Conservation (phyloP, 2,888 invertebrate species). For the Xestia sexstrigata region DNA sequence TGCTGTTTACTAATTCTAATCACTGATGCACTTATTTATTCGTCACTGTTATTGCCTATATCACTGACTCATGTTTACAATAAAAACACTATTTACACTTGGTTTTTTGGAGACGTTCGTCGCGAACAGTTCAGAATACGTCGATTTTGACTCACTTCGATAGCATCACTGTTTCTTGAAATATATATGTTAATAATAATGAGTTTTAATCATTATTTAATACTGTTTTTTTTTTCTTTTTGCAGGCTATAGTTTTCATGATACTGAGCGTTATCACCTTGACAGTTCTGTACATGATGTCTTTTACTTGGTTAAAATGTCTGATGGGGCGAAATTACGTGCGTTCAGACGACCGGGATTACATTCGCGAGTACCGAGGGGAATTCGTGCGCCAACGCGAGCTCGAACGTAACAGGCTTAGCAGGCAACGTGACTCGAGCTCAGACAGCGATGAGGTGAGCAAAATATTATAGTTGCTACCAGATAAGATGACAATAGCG, state of each 20-base stretch:
- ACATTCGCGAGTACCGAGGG: constrained; percentile 15
- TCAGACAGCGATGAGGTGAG: neutral
- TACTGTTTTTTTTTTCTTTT: neutral
- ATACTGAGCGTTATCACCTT: constrained; percentile 3
- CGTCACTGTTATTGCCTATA: too few species aligned
- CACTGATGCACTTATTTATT: too few species aligned
- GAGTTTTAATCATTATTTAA: neutral
- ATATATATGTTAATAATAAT: too few species aligned
- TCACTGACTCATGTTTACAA: too few species aligned
- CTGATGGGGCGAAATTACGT: neutral
- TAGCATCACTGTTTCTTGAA: neutral
- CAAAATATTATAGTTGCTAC: neutral
- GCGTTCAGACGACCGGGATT: neutral
- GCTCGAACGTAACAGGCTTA: neutral
- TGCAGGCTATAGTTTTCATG: constrained; percentile 29
- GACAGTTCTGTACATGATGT: constrained; percentile 7
- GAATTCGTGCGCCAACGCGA: neutral
- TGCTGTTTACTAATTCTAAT: too few species aligned
- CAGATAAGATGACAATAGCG: too few species aligned
- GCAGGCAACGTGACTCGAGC: neutral
- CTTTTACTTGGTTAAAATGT: constrained; percentile 12
- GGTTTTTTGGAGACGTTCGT: too few species aligned
- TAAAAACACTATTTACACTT: too few species aligned
- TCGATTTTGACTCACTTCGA: neutral
- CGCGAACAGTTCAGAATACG: neutral